Evolutionary conservation across 2,888 invertebrate species (phyloP), one percentile per base, ranked within the genome.

Genomic region (Aromia moschata): DNA sequence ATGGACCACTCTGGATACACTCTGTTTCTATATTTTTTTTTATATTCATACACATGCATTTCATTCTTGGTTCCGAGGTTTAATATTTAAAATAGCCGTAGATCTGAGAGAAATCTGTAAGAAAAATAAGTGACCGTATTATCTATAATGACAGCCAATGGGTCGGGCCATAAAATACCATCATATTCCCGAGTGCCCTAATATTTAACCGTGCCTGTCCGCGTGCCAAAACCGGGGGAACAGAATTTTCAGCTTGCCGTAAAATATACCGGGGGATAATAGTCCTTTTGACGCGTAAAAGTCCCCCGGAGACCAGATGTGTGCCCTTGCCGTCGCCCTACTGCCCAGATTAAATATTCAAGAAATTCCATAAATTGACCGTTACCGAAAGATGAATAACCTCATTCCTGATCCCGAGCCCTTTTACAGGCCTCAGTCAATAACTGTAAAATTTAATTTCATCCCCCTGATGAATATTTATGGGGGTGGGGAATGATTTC

Each of bases 281-380:
- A 41, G 52, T 16, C 52, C 17, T 17, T 52, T 52, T 40, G 52
- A 41, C 52, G 31, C 52, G 41, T 52, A 52, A 52, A 52, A 41
- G 41, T 41, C 52, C 52, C 41, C 38, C 9, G 2, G 52, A 40
- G 52, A 17, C 41, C 52, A 52, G 41, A 31, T 52, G 52, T 52
- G 52, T 52, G 45, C 25, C 44, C 55, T 31, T 33, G 7, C 54
- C 14, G 20, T 25, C 20, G 37, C 37, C 36, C 46, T 55, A 46
- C 45, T 55, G 46, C 45, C n/a, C 16, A 31, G 55, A 45, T 55
- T 55, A 55, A 55, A 45, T 45, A 45, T 55, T 55, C 55, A 55
- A 40, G 44, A 41, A 46, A 46, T 45, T 53, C 45, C 46, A 55
- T 45, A 55, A 45, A 45, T 46, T 44, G 44, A 45, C 45, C 44